Evolutionary conservation across 2,113 vertebrate species (phyloP), one percentile per base, ranked within the genome.

Genomic region (Cheirogaleus medius): DNA sequence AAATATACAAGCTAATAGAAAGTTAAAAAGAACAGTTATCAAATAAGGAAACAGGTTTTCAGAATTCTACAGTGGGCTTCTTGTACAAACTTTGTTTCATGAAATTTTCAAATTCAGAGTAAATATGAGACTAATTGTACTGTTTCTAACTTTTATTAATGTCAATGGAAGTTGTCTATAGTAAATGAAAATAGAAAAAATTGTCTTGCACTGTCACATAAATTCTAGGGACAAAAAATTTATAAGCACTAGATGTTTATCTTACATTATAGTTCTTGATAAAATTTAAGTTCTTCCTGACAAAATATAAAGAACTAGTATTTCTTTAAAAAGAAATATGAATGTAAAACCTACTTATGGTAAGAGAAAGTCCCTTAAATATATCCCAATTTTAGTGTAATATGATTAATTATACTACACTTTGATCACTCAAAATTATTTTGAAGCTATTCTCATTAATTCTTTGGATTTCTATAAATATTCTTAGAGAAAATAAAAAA

Each of bases 391-490:
- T 91, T 89, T 85, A 60, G 39, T 74, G 29, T 78, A 94, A 49
- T 71, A 87, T 84, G 27, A 96, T 89, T 89, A 87, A 87, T 87
- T 91, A 87, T 3, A 95, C n/a, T 60, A 81, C 13, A 84, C 60
- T 92, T 74, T 92, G 66, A 88, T 52, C 54, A 76, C 71, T 94
- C 87, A 96, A 96, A 93, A 93, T 76, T 95, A 92, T 80, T 96
- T 85, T 95, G 89, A 93, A 95, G 47, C 39, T 88, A 87, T 93
- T 97, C 91, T 96, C 56, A 89, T 84, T 56, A 87, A 96, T 73
- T 98, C 69, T 98, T 97, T 97, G 89, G 78, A 90, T 85, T 96
- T 90, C 90, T 96, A 85, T 95, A 88, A 97, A 96, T 95, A 93
- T 78, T 84, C 84, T 90, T 91, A 49, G 58, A 94, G 52, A 95